These are phyloP conservation scores for Sandelia bainsii DNA, from an alignment of 2,797 vertebrate species.

Conservation along the genomic window DNA sequence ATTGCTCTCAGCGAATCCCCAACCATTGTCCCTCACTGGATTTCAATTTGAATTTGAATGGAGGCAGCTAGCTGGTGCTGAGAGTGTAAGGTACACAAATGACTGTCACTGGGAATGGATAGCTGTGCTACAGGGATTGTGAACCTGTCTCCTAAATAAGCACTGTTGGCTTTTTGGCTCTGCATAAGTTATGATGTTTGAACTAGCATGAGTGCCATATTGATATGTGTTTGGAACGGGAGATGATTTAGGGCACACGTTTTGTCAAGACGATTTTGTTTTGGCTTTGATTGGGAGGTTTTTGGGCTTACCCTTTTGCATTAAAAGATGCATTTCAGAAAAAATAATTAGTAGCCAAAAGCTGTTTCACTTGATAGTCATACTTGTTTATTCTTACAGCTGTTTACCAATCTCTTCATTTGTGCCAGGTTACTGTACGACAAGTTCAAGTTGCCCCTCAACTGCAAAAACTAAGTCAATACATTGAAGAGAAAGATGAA, in stretches of 20 bases:
- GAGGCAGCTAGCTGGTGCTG: constrained; percentile 78
- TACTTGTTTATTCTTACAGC: constrained; percentile 12
- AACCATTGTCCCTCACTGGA: constrained; percentile 71
- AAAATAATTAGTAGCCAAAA: constrained; percentile 1
- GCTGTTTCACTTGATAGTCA: background rate
- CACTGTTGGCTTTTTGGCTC: constrained; percentile 80
- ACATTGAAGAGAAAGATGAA: constrained; percentile 50
- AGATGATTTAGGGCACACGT: constrained; percentile 58
- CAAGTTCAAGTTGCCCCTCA: constrained; percentile 45
- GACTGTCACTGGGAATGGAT: constrained; percentile 82
- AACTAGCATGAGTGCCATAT: constrained; percentile 70
- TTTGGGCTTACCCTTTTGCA: constrained; percentile 9
- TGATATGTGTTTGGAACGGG: constrained; percentile 64
- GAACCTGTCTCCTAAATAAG: constrained; percentile 73
- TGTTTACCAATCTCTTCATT: constrained; percentile 38
- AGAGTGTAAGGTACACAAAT: constrained; percentile 86
- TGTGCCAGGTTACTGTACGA: constrained; percentile 22
- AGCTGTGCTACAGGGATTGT: constrained; percentile 70
- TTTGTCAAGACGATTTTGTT: constrained; percentile 62
- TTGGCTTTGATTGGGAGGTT: constrained; percentile 15
- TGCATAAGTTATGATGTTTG: constrained; percentile 75
- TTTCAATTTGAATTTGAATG: constrained; percentile 86
- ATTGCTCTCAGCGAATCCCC: constrained; percentile 79
- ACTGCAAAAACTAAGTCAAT: constrained; percentile 57
- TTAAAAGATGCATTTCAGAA: background rate